These are phyloP conservation scores for Berghia stephanieae DNA, from an alignment of 1,140 invertebrate genomes.

Conservation along the genomic window DNA sequence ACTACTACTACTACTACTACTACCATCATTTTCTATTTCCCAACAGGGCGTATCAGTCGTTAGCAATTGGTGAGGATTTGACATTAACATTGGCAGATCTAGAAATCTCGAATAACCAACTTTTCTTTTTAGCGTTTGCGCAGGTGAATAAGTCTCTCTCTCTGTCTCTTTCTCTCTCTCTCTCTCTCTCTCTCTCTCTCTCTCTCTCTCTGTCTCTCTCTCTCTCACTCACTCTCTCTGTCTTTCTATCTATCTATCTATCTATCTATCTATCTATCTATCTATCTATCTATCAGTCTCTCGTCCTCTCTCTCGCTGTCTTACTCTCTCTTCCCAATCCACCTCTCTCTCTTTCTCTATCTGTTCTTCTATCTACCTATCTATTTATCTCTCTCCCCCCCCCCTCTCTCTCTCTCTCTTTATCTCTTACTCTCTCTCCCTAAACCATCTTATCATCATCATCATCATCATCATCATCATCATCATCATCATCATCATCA, in stretches of 20 bases:
- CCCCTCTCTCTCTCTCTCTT: no score
- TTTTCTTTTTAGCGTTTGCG: not conserved
- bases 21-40: not conserved
- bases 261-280: not conserved
- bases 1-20: not conserved
- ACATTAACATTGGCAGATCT: not conserved
- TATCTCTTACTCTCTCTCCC: slow-evolving; percentile 14
- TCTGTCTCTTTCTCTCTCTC: not conserved
- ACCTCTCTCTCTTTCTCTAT: slow-evolving; percentile 12
- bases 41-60: not conserved
- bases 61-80: not conserved
- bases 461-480: not conserved
- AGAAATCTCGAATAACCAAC: not conserved
- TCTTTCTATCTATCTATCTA: slow-evolving; percentile 17
- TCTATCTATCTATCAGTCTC: not conserved
- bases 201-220: not conserved
- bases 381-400: not conserved
- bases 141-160: not conserved
- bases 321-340: not conserved
- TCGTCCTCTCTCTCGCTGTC: no score
- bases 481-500: slow-evolving; percentile 16
- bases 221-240: slow-evolving; percentile 17
- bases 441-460: not conserved
- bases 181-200: slow-evolving; percentile 26
- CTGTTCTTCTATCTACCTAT: not conserved